These are phyloP conservation scores for Brachyopa scutellaris DNA, from an alignment of 2,888 invertebrate species.

Conservation along the genomic window DNA sequence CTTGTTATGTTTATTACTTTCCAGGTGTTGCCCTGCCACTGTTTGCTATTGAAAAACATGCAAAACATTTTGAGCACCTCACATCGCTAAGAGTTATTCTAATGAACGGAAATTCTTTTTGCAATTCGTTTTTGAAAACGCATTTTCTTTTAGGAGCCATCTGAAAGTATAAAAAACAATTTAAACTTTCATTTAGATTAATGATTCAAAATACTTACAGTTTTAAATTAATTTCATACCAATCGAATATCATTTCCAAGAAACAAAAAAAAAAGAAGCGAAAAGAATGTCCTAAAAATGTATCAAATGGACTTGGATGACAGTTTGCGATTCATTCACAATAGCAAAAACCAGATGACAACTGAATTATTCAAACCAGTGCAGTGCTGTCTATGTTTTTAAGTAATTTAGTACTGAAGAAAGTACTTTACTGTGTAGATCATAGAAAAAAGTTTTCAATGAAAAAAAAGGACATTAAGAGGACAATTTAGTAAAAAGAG, in stretches of 20 bases:
- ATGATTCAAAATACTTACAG: neutral
- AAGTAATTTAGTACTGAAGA: too few species aligned
- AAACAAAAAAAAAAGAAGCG: neutral
- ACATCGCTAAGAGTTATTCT: neutral
- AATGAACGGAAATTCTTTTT: slow-evolving; percentile 4
- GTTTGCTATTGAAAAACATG: neutral
- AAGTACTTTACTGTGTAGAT: neutral
- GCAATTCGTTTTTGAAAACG: neutral
- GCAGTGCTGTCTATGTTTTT: too few species aligned
- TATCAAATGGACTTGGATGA: neutral
- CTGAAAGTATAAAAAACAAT: slow-evolving; percentile 13
- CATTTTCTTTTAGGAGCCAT: slow-evolving; percentile 18
- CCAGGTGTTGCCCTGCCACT: slow-evolving; percentile 5
- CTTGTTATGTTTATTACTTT: slow-evolving; percentile 33
- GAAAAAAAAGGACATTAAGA: neutral
- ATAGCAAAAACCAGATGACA: slow-evolving; percentile 9
- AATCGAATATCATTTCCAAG: neutral
- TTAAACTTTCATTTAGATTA: slow-evolving; percentile 9
- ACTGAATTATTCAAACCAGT: slow-evolving; percentile 9
- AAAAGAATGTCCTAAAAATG: slow-evolving; percentile 2
- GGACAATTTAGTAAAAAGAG: slow-evolving; percentile 18
- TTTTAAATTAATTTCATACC: slow-evolving; percentile 8
- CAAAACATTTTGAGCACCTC: too few species aligned
- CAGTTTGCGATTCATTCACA: slow-evolving; percentile 18
- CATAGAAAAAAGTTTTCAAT: neutral